A percentile compares a stretch with the other conserved stretches of the same genome.
Conservation (phyloP, 2,113 vertebrate genomes). For the Cyanoderma ruficeps region DNA sequence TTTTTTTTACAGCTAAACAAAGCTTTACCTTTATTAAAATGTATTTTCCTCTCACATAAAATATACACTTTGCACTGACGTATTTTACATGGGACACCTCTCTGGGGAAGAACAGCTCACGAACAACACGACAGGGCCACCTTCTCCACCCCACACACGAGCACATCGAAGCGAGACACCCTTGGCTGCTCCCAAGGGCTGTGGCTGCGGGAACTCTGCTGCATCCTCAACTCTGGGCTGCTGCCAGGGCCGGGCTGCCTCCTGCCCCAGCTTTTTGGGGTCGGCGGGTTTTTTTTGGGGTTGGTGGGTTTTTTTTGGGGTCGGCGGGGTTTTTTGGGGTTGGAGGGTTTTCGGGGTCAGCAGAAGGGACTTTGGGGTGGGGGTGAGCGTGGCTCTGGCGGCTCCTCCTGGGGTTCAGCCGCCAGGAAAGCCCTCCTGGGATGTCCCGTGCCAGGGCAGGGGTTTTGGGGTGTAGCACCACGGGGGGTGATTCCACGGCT, state of each 20-base stretch:
- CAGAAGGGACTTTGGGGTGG: background rate
- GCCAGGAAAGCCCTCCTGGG: background rate
- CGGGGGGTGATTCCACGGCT: rapidly evolving
- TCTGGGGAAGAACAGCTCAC: conserved; percentile 66
- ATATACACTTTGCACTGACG: conserved; percentile 70
- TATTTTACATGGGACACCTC: conserved; percentile 69
- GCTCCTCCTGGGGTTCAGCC: background rate
- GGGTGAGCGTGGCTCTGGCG: background rate
- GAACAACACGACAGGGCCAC: conserved; percentile 62
- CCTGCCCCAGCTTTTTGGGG: background rate
- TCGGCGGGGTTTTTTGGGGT: rapidly evolving
- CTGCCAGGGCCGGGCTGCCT: too few species aligned
- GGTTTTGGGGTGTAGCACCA: rapidly evolving
- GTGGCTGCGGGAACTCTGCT: background rate
- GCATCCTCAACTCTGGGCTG: background rate
- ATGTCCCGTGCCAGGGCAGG: conserved; percentile 11
- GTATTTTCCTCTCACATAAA: conserved; percentile 73
- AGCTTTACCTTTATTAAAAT: conserved; percentile 75
- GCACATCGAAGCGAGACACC: conserved; percentile 58
- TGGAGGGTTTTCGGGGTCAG: rapidly evolving
- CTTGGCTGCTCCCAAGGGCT: background rate
- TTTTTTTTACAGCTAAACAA: conserved; percentile 63
- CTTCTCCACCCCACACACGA: conserved; percentile 54
- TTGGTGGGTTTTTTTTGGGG: too few species aligned
- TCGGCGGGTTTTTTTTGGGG: background rate